Evolutionary conservation across 2,797 vertebrate species (phyloP).

Genomic region (Echeneis naucrates): DNA sequence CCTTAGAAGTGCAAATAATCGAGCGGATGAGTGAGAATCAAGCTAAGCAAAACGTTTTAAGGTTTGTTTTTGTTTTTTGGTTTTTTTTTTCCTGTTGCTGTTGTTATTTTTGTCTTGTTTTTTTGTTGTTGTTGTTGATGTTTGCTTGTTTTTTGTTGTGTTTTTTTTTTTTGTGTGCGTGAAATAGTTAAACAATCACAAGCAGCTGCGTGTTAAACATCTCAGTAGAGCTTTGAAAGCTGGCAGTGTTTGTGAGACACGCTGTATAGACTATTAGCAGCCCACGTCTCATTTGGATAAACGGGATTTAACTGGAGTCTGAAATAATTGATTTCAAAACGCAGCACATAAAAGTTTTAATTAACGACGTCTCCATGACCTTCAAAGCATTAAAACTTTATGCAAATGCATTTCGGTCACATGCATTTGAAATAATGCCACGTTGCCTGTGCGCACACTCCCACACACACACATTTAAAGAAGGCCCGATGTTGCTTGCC

Average conservation of each 20-base stretch:
- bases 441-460: no score
- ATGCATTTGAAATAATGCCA: constrained; percentile 57
- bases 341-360: constrained; percentile 79
- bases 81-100: constrained; percentile 23
- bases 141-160: constrained; percentile 17
- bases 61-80: constrained; percentile 14
- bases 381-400: constrained; percentile 77
- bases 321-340: constrained; percentile 75
- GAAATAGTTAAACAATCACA: constrained; percentile 48
- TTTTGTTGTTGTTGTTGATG: constrained; percentile 4
- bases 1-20: constrained; percentile 63
- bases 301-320: constrained; percentile 62
- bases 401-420: constrained; percentile 66
- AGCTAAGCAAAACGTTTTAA: constrained; percentile 39
- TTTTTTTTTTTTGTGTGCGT: constrained; percentile 34
- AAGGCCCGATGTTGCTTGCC: constrained; percentile 63
- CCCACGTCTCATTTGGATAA: constrained; percentile 71
- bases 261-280: constrained; percentile 46
- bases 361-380: constrained; percentile 71
- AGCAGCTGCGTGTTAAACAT: constrained; percentile 56
- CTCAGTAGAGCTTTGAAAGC: constrained; percentile 57
- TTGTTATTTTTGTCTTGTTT: constrained; percentile 26
- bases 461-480: no score
- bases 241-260: constrained; percentile 64
- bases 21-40: constrained; percentile 45